Base-by-base conservation (phyloP, 2,113 vertebrate species). In the Cacatua alba region DNA sequence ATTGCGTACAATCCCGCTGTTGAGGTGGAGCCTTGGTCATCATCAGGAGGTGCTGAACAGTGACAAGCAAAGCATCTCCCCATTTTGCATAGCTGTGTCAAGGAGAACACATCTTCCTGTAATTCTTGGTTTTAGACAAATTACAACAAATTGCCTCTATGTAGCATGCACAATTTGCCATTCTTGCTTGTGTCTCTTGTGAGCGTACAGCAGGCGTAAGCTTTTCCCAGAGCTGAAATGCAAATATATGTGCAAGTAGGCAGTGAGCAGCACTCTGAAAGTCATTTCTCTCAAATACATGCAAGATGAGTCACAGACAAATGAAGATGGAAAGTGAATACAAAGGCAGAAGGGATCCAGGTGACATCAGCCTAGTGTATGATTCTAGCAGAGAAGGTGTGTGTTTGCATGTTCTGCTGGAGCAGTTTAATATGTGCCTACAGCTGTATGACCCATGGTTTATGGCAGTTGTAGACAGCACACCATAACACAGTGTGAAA, bases 121-220 rank as follows among this genome's bases (percentile, higher is more conserved):
- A 43, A 37, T 63, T 46, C 20, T 72, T 82, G 24, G 15, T 2
- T 81, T 89, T 71, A 68, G 81, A 35, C 24, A 46, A 35, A 55
- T 72, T 35, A 17, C 21, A 33, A 41, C n/a, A 28, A 77, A 15
- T 49, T 41, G 62, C 14, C 28, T 77, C 37, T 63, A 31, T 9
- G 29, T 24, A n/a, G 39, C 46, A 37, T 5, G 8, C 10, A 24
- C 48, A 31, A 70, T 44, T 92, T 71, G 63, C 39, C 25, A 3
- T 60, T 83, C 51, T 44, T 69, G 53, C 43, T 60, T 44, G 20
- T 51, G 28, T 17, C 57, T 60, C 35, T 37, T n/a, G 44, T 23
- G 41, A 67, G 35, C 0, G 0, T 31, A 39, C 35, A 55, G 48
- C 1, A 2, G 33, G 11, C 2, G 5, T 35, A 60, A 72, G 59